These are phyloP conservation scores for Masticophis lateralis DNA, from an alignment of 2,797 vertebrate genomes.

Conservation along the genomic window DNA sequence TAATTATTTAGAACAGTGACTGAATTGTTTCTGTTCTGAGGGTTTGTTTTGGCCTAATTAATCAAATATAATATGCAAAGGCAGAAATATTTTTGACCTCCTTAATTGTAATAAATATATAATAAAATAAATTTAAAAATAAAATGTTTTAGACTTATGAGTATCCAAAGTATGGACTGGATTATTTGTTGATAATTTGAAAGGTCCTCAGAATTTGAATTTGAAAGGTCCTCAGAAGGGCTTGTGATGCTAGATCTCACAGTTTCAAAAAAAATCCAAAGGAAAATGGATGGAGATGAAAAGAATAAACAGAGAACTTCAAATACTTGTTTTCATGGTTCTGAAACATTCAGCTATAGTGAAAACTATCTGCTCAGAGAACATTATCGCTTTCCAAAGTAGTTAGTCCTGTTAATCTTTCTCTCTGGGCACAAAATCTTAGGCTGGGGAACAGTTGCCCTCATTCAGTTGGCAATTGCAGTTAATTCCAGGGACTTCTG, in stretches of 20 bases:
- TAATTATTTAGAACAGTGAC: background rate
- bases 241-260: background rate
- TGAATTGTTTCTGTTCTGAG: background rate
- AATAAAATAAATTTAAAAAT: background rate
- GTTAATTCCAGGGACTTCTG: background rate
- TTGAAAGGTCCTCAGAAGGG: background rate
- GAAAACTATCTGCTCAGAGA: background rate
- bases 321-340: background rate
- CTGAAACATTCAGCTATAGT: background rate
- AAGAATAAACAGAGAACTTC: background rate
- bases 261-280: background rate
- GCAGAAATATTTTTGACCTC: background rate
- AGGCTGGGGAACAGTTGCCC: background rate
- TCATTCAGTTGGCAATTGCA: background rate
- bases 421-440: background rate
- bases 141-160: background rate
- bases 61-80: background rate
- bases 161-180: background rate
- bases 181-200: background rate
- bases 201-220: background rate
- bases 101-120: background rate
- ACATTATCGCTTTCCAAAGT: background rate
- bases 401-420: background rate
- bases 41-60: background rate
- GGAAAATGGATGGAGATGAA: background rate